phyloP scores from a whole-genome alignment of 2,888 invertebrate species.

The Anorthoa munda region DNA sequence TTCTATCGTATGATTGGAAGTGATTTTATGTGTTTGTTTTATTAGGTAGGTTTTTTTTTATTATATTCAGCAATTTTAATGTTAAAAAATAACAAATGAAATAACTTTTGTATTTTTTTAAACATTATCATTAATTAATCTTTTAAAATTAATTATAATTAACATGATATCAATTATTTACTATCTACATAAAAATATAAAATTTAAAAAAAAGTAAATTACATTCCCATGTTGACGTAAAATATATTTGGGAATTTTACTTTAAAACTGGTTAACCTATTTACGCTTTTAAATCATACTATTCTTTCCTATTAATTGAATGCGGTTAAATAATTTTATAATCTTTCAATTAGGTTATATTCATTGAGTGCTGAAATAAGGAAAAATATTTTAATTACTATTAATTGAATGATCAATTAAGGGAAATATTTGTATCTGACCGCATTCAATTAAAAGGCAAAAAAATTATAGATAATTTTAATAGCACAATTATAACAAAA shows the following conservation, averaged over 20 bases:
- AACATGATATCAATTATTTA: neutral
- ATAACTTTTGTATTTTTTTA: neutral
- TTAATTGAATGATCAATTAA: too few species aligned
- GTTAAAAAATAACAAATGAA: neutral
- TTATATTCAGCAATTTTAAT: neutral
- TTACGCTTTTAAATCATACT: neutral
- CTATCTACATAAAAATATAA: too few species aligned
- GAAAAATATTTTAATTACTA: too few species aligned
- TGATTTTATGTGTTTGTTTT: constrained; percentile 50
- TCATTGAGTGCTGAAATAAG: too few species aligned
- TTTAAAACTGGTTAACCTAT: neutral
- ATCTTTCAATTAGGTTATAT: too few species aligned
- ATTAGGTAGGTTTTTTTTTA: constrained; percentile 41
- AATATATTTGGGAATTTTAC: neutral
- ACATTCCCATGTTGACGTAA: too few species aligned
- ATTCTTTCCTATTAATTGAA: neutral
- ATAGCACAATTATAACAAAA: too few species aligned
- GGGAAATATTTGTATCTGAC: too few species aligned
- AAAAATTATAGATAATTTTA: neutral
- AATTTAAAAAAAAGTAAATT: too few species aligned
- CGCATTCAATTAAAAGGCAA: neutral
- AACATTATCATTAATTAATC: neutral
- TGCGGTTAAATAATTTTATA: too few species aligned
- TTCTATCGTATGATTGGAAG: constrained; percentile 37
- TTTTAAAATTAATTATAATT: neutral